These are phyloP conservation scores for Parasteatoda lunata DNA, from an alignment of 2,888 invertebrate species.

Conservation along the genomic window DNA sequence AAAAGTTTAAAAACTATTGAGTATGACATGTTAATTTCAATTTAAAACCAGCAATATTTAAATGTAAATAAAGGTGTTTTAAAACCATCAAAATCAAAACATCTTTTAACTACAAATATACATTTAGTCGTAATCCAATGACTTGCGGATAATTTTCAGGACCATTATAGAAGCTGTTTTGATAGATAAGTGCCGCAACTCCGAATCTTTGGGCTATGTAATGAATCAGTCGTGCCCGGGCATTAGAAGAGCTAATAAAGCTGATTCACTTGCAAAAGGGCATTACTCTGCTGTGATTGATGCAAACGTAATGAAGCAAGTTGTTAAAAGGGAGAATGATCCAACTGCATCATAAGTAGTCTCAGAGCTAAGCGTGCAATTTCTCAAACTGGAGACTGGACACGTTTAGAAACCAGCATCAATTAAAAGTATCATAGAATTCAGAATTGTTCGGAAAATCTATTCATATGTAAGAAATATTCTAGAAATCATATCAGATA, in stretches of 20 bases:
- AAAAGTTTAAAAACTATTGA: no score
- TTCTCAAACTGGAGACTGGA: no score
- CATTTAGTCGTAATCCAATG: background rate
- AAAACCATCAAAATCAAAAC: no score
- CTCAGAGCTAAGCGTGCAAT: background rate
- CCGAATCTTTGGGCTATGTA: background rate
- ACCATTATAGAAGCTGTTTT: background rate
- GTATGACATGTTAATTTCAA: no score
- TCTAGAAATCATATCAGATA: no score
- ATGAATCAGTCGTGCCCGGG: slow-evolving; percentile 11
- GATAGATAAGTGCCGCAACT: background rate
- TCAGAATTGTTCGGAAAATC: no score
- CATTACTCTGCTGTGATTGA: slow-evolving; percentile 36
- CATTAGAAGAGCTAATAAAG: slow-evolving; percentile 35
- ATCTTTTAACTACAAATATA: no score
- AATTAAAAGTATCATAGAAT: no score
- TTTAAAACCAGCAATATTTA: no score
- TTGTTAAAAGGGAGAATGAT: slow-evolving; percentile 5
- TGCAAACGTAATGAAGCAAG: slow-evolving; percentile 32
- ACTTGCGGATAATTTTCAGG: background rate
- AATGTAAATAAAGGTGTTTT: no score
- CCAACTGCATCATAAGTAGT: background rate
- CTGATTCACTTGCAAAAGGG: slow-evolving; percentile 10
- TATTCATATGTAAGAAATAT: no score
- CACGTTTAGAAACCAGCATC: no score